Evolutionary conservation across 2,113 vertebrate species (phyloP).

Genomic region (Pedetes capensis): DNA sequence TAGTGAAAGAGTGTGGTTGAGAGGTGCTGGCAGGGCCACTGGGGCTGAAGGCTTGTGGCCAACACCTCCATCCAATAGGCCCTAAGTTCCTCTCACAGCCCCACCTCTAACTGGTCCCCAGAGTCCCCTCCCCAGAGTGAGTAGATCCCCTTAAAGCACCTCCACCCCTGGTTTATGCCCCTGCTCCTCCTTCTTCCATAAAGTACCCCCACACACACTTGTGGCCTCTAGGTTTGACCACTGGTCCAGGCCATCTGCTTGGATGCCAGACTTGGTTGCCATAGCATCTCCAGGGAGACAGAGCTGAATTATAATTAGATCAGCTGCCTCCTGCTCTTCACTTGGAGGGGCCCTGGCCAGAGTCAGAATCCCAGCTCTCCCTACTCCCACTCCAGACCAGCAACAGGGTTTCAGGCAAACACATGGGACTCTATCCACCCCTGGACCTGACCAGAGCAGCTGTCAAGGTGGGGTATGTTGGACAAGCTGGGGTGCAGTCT

Average conservation of each 20-base stretch:
- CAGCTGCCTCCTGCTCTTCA: conserved; percentile 79
- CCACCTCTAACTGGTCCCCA: neutral
- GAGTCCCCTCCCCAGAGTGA: neutral
- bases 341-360: conserved; percentile 62
- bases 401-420: neutral
- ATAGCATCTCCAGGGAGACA: conserved; percentile 95
- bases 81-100: neutral
- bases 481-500: neutral
- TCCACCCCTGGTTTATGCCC: neutral
- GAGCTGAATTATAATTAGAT: conserved; percentile 89
- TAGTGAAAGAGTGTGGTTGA: neutral
- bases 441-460: neutral
- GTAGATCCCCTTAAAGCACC: neutral
- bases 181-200: neutral
- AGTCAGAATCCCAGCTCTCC: conserved; percentile 24
- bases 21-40: neutral
- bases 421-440: neutral
- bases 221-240: conserved; percentile 67
- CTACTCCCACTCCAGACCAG: neutral
- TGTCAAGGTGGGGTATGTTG: neutral
- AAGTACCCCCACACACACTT: neutral
- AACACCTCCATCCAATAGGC: neutral
- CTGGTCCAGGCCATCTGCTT: conserved; percentile 62
- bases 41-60: neutral
- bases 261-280: conserved; percentile 88